phyloP scores from a whole-genome alignment of 2,113 vertebrate genomes.

The Geococcyx californianus region DNA sequence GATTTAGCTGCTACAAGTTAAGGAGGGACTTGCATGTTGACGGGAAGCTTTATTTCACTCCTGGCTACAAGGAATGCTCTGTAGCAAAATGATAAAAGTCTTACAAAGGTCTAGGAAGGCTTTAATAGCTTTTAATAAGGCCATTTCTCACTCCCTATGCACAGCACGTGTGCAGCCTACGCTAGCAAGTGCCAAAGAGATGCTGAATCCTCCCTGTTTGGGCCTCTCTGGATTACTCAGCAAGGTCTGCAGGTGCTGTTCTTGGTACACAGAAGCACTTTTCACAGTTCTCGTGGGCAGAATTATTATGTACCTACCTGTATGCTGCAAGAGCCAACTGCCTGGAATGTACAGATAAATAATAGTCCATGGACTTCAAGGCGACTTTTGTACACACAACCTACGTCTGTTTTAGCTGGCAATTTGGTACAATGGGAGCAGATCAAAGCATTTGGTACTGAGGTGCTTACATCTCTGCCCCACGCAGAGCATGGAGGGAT shows the following conservation, averaged over 20 bases:
- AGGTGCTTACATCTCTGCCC: neutral
- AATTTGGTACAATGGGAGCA: neutral
- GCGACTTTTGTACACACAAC: neutral
- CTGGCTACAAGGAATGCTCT: neutral
- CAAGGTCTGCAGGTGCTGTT: neutral
- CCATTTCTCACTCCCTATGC: neutral
- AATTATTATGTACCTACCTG: neutral
- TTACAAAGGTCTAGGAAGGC: neutral
- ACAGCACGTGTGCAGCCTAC: fast-evolving
- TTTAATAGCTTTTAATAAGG: neutral
- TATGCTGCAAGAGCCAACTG: neutral
- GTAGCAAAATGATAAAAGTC: neutral
- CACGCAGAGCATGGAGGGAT: neutral
- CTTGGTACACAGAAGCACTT: neutral
- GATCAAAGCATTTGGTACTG: neutral
- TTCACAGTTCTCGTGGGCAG: neutral
- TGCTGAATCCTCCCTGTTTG: neutral
- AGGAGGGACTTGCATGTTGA: neutral
- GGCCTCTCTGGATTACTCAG: neutral
- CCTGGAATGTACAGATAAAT: neutral
- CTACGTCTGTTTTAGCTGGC: neutral
- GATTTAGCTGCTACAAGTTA: neutral
- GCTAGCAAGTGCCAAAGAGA: neutral
- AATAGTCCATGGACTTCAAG: neutral
- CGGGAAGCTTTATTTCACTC: neutral